A percentile compares a stretch with the other conserved stretches of the same genome.
phyloP scores from a whole-genome alignment of 2,888 invertebrate species.

The Yponomeuta evonymella region DNA sequence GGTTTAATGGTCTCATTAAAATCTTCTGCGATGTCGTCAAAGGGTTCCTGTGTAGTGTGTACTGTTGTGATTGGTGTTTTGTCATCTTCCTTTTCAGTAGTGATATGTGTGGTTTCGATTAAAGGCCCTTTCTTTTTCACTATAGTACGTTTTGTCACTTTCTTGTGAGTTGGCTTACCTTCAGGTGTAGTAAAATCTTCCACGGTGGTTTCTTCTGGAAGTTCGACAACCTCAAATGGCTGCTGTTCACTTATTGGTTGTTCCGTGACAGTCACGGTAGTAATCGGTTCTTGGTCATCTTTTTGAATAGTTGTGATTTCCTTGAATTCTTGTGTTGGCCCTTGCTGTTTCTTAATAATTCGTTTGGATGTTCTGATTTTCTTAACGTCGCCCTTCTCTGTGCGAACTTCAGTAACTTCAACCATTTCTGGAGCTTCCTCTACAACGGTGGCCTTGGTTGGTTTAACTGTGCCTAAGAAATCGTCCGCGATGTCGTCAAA shows the following conservation, averaged over 20 bases:
- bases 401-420: too few species aligned
- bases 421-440: too few species aligned
- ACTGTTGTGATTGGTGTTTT: constrained; percentile 51
- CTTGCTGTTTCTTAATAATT: too few species aligned
- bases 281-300: constrained; percentile 25
- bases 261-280: constrained; percentile 25
- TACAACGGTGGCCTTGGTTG: too few species aligned
- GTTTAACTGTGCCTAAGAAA: too few species aligned
- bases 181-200: constrained; percentile 20
- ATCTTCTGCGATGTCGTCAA: constrained; percentile 26
- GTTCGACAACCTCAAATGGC: constrained; percentile 23
- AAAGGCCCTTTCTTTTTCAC: constrained; percentile 39
- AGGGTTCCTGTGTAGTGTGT: constrained; percentile 38
- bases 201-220: constrained; percentile 16
- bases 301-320: constrained; percentile 31
- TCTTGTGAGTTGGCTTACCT: constrained; percentile 20
- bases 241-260: constrained; percentile 27
- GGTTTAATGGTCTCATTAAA: constrained; percentile 16
- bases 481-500: too few species aligned
- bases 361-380: too few species aligned
- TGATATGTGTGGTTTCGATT: constrained; percentile 56
- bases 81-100: constrained; percentile 56
- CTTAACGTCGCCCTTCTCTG: too few species aligned
- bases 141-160: constrained; percentile 32
- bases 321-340: constrained; percentile 27